Percentiles rank a stretch among this genome's conserved stretches.
Conservation (phyloP, 1,140 invertebrate species). For the Drosophila fuyamai region DNA sequence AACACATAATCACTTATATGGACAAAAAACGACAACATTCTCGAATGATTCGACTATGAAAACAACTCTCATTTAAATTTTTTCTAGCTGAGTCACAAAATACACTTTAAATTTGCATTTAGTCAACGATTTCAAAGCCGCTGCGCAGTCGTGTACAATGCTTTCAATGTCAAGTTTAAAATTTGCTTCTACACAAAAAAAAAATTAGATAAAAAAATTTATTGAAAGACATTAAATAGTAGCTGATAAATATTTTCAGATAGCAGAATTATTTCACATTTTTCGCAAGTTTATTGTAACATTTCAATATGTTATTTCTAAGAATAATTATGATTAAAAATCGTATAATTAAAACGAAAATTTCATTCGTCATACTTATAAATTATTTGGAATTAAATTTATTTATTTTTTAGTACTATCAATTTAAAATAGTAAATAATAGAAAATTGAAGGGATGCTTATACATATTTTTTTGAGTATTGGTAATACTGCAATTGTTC, state of each 20-base stretch:
- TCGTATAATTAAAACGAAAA: no score
- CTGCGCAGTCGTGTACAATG: constrained; percentile 36
- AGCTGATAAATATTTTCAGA: no score
- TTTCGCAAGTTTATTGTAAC: no score
- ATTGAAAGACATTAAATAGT: background rate
- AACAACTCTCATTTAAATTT: constrained; percentile 7
- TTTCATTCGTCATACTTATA: no score
- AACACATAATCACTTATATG: no score
- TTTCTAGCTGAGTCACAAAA: constrained; percentile 15
- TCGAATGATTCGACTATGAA: constrained; percentile 1
- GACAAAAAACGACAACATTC: background rate
- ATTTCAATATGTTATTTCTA: no score
- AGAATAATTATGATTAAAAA: no score
- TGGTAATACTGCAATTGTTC: background rate
- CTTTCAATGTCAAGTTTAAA: constrained; percentile 67
- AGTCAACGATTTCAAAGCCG: constrained; percentile 3
- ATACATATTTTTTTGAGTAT: no score
- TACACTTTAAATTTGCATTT: constrained; percentile 17
- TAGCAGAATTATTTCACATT: no score
- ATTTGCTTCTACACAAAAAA: constrained; percentile 1
- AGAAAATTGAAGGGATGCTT: no score
- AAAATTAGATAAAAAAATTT: background rate
- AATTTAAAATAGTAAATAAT: no score
- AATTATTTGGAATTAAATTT: background rate
- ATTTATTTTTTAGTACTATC: background rate